A percentile compares a stretch with the other conserved stretches of the same genome.
Evolutionary conservation across 2,113 vertebrate genomes (phyloP).

Genomic region (Madoqua kirkii): DNA sequence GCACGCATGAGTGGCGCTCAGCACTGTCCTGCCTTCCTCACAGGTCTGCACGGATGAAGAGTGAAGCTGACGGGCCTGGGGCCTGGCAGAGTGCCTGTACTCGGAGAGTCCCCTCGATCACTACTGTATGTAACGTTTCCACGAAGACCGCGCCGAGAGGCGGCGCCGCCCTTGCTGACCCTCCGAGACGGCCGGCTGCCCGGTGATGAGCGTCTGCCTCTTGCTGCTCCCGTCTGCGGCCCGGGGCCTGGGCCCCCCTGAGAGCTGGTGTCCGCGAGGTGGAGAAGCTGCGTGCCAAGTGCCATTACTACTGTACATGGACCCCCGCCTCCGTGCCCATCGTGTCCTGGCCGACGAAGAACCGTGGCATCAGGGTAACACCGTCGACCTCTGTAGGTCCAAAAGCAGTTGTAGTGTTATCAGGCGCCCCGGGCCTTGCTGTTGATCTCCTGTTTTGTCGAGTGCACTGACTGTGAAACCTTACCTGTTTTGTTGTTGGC

Average conservation of each 20-base stretch:
- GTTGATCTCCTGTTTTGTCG: conserved; percentile 77
- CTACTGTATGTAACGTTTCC: conserved; percentile 93
- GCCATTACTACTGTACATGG: conserved; percentile 90
- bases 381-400: conserved; percentile 79
- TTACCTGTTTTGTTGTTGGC: conserved; percentile 66
- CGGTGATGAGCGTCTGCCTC: conserved; percentile 79
- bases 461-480: conserved; percentile 87
- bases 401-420: conserved; percentile 77
- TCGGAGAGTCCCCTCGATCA: conserved; percentile 79
- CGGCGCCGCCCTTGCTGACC: conserved; percentile 56
- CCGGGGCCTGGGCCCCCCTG: conserved; percentile 84
- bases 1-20: fast-evolving
- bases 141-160: conserved; percentile 78
- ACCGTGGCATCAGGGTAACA: conserved; percentile 76
- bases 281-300: conserved; percentile 90
- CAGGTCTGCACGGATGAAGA: conserved; percentile 99
- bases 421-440: conserved; percentile 78
- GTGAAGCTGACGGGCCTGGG: conserved; percentile 77
- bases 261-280: conserved; percentile 81
- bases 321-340: conserved; percentile 73
- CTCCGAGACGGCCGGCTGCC: conserved; percentile 78
- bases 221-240: conserved; percentile 88
- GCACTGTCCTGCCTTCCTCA: not conserved
- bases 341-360: conserved; percentile 73
- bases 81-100: conserved; percentile 61